phyloP scores from a whole-genome alignment of 2,797 vertebrate genomes.

The Phoebastria nigripes region DNA sequence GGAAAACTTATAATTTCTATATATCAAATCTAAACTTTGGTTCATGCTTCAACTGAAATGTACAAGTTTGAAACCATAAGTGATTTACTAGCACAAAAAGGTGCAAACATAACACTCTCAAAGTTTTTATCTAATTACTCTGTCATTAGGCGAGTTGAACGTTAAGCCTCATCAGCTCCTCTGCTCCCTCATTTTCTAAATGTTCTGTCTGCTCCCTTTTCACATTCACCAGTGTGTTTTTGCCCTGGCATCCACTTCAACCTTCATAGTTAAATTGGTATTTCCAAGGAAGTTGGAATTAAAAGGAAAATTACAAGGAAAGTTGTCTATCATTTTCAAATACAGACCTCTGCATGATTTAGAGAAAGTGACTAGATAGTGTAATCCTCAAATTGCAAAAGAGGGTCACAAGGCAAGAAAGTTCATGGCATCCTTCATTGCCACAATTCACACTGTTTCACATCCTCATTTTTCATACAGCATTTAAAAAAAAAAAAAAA shows the following conservation, averaged over 20 bases:
- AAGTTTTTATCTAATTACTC: background rate
- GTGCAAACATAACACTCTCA: background rate
- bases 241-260: background rate
- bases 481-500: background rate
- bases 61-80: background rate
- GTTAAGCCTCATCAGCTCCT: background rate
- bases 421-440: background rate
- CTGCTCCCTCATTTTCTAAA: background rate
- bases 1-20: background rate
- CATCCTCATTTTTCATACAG: background rate
- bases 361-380: background rate
- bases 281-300: background rate
- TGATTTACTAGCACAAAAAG: background rate
- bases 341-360: background rate
- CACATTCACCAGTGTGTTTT: background rate
- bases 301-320: background rate
- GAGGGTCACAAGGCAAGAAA: background rate
- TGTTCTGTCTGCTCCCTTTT: background rate
- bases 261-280: background rate
- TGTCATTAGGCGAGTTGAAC: background rate
- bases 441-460: background rate
- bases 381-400: background rate
- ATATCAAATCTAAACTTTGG: background rate
- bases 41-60: background rate
- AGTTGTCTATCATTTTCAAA: background rate